Evolutionary conservation across 2,888 invertebrate genomes (phyloP).

Genomic region (Andrena haemorrhoa): DNA sequence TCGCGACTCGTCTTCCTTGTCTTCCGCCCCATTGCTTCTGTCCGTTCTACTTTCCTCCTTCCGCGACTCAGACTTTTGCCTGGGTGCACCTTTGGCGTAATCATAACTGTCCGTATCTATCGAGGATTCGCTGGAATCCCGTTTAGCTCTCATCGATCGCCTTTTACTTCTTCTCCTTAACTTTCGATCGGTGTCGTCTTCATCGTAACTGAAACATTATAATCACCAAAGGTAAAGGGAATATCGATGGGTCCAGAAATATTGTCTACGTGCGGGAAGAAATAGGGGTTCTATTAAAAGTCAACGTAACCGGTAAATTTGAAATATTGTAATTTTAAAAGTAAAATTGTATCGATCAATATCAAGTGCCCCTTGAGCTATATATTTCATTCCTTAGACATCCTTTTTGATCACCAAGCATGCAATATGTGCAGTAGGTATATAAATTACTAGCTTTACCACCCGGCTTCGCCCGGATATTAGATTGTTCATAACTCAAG

Average conservation of each 20-base stretch:
- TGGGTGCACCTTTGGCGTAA: background rate
- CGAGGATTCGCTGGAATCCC: slow-evolving; percentile 85
- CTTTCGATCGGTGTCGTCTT: slow-evolving; percentile 74
- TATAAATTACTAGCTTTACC: too few species aligned
- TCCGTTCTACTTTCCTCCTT: slow-evolving; percentile 42
- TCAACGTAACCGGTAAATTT: too few species aligned
- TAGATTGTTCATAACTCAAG: too few species aligned
- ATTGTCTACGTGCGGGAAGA: too few species aligned
- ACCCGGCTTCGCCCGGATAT: too few species aligned
- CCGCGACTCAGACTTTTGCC: slow-evolving; percentile 69
- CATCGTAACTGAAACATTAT: slow-evolving; percentile 71
- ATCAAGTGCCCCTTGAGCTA: too few species aligned
- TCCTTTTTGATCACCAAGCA: too few species aligned
- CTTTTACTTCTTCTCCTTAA: slow-evolving; percentile 72
- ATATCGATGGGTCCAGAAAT: background rate
- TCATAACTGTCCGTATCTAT: slow-evolving; percentile 83
- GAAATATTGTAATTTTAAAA: too few species aligned
- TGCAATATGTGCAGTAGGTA: too few species aligned
- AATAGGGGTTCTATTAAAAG: too few species aligned
- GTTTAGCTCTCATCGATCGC: slow-evolving; percentile 83
- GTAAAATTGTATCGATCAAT: too few species aligned
- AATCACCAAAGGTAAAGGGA: background rate
- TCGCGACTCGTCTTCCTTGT: background rate
- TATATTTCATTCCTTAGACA: too few species aligned
- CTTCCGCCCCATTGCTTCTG: slow-evolving; percentile 80